phyloP scores from a whole-genome alignment of 2,888 invertebrate species.

The Drosophila glabriapex region DNA sequence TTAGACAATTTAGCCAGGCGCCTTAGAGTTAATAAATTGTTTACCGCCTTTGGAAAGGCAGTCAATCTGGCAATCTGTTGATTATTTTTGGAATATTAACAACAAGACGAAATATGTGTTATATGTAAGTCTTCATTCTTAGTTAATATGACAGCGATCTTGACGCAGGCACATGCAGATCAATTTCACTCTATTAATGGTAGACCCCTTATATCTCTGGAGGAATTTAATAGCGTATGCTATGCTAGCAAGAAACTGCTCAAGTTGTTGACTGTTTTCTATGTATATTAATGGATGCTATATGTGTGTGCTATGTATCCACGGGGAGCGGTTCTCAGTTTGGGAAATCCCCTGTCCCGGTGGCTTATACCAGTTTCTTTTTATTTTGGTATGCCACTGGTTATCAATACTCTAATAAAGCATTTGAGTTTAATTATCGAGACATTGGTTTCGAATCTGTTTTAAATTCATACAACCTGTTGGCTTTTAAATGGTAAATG shows the following conservation, averaged over 20 bases:
- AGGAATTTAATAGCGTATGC: slow-evolving; percentile 24
- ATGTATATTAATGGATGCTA: slow-evolving; percentile 32
- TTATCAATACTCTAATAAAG: slow-evolving; percentile 11
- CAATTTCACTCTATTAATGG: neutral
- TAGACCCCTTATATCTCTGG: neutral
- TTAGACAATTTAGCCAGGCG: neutral
- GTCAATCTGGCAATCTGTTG: neutral
- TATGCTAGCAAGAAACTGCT: slow-evolving; percentile 40
- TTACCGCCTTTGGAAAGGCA: slow-evolving; percentile 29
- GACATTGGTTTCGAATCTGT: neutral
- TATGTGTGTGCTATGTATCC: slow-evolving; percentile 14
- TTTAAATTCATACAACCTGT: neutral
- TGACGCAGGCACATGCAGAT: slow-evolving; percentile 18
- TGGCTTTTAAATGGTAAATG: neutral
- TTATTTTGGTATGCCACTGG: slow-evolving; percentile 44
- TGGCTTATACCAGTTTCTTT: slow-evolving; percentile 45
- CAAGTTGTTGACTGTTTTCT: slow-evolving; percentile 37
- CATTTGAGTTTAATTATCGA: too few species aligned
- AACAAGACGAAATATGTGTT: neutral
- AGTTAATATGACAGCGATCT: slow-evolving; percentile 1
- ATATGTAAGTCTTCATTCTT: slow-evolving; percentile 8
- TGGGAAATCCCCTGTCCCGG: slow-evolving; percentile 1
- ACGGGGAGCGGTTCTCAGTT: neutral
- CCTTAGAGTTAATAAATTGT: neutral
- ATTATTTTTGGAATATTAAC: neutral